A percentile compares a stretch with the other conserved stretches of the same genome.
Evolutionary conservation across 2,113 vertebrate genomes (phyloP).

Genomic region (Eulemur macaco): DNA sequence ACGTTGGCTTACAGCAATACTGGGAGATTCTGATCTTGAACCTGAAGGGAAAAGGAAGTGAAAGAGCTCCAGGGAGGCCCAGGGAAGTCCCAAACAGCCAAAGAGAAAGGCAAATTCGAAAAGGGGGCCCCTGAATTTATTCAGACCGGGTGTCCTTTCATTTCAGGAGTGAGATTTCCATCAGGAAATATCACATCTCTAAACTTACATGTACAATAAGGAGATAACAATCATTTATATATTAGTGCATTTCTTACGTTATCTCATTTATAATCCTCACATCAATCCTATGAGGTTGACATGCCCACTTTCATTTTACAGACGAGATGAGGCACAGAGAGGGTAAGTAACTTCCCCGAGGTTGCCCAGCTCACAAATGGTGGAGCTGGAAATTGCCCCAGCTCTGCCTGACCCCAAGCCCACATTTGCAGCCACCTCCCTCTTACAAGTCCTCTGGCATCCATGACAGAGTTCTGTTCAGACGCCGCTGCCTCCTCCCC

Average conservation of each 20-base stretch:
- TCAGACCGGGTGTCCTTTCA: neutral
- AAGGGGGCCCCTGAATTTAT: neutral
- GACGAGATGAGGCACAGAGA: neutral
- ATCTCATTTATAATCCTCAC: neutral
- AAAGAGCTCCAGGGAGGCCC: neutral
- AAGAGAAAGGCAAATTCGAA: neutral
- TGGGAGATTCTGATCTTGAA: neutral
- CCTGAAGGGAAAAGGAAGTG: neutral
- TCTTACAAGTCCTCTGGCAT: neutral
- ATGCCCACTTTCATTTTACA: neutral
- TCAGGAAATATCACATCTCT: neutral
- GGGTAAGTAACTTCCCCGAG: neutral
- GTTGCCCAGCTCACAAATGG: neutral
- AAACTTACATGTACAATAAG: neutral
- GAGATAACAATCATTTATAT: too few relatives aligned
- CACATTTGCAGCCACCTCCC: neutral
- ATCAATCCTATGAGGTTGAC: neutral
- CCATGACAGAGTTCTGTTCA: neutral
- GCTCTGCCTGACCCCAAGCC: neutral
- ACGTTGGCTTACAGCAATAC: neutral
- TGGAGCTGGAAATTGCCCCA: neutral
- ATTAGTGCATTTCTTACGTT: neutral
- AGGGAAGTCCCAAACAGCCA: neutral
- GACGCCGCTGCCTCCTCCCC: neutral
- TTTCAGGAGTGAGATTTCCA: neutral